Base-by-base conservation (phyloP, 2,888 invertebrate species). In the Lasioglossum pauxillum region DNA sequence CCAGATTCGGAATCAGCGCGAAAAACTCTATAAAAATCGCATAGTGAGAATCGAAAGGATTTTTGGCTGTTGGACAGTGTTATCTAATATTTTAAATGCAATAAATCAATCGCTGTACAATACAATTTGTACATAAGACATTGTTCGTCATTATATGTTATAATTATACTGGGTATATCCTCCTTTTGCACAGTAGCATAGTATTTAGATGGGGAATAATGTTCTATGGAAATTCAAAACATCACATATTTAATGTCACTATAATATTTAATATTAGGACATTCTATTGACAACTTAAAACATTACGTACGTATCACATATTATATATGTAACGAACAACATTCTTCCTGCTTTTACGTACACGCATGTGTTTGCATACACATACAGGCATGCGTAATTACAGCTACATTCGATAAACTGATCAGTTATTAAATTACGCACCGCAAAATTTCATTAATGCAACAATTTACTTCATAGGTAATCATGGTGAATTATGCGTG, bases 221-320 rank as follows among this genome's bases (percentile, higher is more conserved):
- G 23, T 31, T 38, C 31, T 67, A 38, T 23, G 10, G 67, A 19
- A 35, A 85, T 71, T 71, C 1, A 91, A 91, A 84, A 92, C 88
- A 81, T 88, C 85, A 89, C 90, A 91, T 78, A 92, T 89, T 92
- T 93, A 93, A 94, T 94, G 93, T 94, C 93, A 93, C 94, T 95
- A 94, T 94, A 91, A 93, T 94, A 93, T 93, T 93, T 92, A 93
- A 90, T 94, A 92, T 93, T 93, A 93, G 93, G 94, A 94, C 94
- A 94, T 93, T 92, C 94, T 94, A 94, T 93, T 92, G 94, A 94
- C 93, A 94, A 93, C 93, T 94, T 94, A 94, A 93, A 93, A 90
- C 92, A 92, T 91, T 91, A 93, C 93, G 91, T 92, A 90, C 91
- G 90, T 90, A 91, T 88, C 87, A 90, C 91, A 92, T 92, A 92